Evolutionary conservation across 2,888 invertebrate species (phyloP).

Genomic region (Ypsolopha scabrella): DNA sequence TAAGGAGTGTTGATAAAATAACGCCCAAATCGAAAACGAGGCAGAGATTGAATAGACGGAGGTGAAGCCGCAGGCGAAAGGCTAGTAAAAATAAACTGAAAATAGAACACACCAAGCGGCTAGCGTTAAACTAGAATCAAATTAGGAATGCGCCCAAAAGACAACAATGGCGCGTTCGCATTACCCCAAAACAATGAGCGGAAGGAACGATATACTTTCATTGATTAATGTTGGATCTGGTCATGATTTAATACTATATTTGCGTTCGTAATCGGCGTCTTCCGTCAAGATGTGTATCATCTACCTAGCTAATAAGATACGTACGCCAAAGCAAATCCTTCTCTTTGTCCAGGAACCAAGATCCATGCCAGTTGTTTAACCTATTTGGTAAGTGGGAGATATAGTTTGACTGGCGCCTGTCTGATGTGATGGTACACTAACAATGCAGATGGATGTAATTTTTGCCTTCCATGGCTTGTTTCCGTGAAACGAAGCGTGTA

Average conservation of each 20-base stretch:
- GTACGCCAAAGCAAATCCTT: not conserved
- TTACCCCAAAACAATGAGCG: conserved; percentile 44
- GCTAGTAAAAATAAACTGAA: not conserved
- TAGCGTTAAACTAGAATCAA: conserved; percentile 17
- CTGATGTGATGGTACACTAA: conserved; percentile 19
- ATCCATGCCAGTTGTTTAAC: too few species aligned
- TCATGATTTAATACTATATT: conserved; percentile 33
- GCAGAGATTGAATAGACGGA: too few species aligned
- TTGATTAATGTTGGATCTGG: conserved; percentile 44
- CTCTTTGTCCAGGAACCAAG: not conserved
- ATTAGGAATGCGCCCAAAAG: conserved; percentile 23
- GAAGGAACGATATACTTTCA: conserved; percentile 41
- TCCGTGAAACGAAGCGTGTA: not conserved
- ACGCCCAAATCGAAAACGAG: too few species aligned
- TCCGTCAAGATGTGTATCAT: conserved; percentile 30
- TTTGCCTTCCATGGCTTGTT: conserved; percentile 20
- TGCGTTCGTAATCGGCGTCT: conserved; percentile 32
- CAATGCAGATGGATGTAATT: conserved; percentile 27
- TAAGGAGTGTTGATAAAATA: too few species aligned
- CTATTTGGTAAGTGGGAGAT: conserved; percentile 1
- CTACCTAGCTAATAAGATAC: not conserved
- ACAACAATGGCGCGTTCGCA: conserved; percentile 26
- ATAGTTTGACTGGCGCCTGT: conserved; percentile 23
- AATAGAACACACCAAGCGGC: conserved; percentile 4
- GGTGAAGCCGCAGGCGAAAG: too few species aligned